Evolutionary conservation across 2,797 vertebrate genomes (phyloP).

Genomic region (Ambastaia sidthimunki): DNA sequence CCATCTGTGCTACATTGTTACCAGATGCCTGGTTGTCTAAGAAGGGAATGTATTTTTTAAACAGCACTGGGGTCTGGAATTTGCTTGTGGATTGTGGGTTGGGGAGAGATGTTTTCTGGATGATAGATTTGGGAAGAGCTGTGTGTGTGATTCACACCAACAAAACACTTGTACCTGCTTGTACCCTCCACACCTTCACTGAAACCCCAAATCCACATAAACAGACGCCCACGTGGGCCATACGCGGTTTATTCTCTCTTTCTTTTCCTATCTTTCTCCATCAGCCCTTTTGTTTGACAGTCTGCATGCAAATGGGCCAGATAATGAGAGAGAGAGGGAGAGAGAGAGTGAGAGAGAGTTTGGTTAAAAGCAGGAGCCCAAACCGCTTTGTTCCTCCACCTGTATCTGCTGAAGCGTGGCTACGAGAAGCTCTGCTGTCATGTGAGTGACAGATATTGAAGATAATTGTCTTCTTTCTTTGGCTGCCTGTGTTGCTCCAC

Average conservation of each 20-base stretch:
- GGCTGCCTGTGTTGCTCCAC: conserved; percentile 56
- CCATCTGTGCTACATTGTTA: background rate
- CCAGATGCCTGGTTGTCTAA: background rate
- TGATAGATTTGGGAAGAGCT: conserved; percentile 32
- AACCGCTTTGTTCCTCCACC: conserved; percentile 62
- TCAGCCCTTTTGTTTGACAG: conserved; percentile 59
- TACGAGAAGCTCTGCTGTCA: conserved; percentile 59
- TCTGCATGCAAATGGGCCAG: conserved; percentile 61
- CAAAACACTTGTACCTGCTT: conserved; percentile 34
- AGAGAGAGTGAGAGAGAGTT: conserved; percentile 45
- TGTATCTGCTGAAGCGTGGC: conserved; percentile 61
- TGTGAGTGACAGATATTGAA: conserved; percentile 65
- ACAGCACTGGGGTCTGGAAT: background rate
- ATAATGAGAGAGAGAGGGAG: conserved; percentile 56
- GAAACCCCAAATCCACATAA: conserved; percentile 27
- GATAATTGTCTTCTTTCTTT: conserved; percentile 62
- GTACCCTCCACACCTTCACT: background rate
- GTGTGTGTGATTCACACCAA: conserved; percentile 12
- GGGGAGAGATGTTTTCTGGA: conserved; percentile 20
- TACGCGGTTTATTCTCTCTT: conserved; percentile 37
- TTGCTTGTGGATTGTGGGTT: background rate
- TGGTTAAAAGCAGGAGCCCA: conserved; percentile 58
- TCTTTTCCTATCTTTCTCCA: conserved; percentile 52
- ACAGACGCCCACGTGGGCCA: conserved; percentile 33
- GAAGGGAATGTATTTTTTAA: background rate